Evolutionary conservation across 2,888 invertebrate genomes (phyloP), one percentile per base, ranked within the genome.

Genomic region (Apodemia zela): DNA sequence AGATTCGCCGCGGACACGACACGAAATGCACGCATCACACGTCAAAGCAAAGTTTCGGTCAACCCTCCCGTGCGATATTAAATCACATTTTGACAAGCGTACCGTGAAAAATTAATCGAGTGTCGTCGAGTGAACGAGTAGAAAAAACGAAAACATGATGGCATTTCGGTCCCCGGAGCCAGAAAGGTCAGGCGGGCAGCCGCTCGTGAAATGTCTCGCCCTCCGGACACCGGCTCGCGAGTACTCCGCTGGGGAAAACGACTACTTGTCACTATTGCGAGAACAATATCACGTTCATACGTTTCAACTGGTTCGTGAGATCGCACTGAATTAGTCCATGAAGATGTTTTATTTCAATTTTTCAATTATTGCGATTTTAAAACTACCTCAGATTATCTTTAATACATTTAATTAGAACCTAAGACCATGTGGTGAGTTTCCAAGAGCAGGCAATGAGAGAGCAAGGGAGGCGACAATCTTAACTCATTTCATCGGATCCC

Each of bases 51-150:
- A 33, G 73, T 76, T 73, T 73, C 75, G 77, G 74, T 74, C 78
- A 75, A 79, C 86, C 86, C 85, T 80, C 76, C 78, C 81, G 78
- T 73, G 75, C 80, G 78, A 80, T 86, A 88, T 89, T 86, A 88
- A 91, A 91, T 91, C 90, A 89, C 85, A 87, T 91, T 89, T 89
- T 90, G 89, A 91, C 90, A 90, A 87, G 89, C 88, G 89, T 87
- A 87, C 89, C 90, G 86, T 91, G 91, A 87, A 89, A 86, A 90
- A 91, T 89, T 90, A 89, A 90, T 90, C 90, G 88, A 89, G 86
- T 89, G 84, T 82, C 89, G 87, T 86, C 78, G 85, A 84, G 84
- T 85, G 82, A 76, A 77, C 79, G 78, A 78, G 76, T 73, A 79
- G 81, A 85, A 87, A 88, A 75, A 82, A 82, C 81, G 81, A 80